A percentile compares a stretch with the other conserved stretches of the same genome.
These are phyloP conservation scores for Misgurnus mizolepis DNA, from an alignment of 2,113 vertebrate species.

Conservation along the genomic window DNA sequence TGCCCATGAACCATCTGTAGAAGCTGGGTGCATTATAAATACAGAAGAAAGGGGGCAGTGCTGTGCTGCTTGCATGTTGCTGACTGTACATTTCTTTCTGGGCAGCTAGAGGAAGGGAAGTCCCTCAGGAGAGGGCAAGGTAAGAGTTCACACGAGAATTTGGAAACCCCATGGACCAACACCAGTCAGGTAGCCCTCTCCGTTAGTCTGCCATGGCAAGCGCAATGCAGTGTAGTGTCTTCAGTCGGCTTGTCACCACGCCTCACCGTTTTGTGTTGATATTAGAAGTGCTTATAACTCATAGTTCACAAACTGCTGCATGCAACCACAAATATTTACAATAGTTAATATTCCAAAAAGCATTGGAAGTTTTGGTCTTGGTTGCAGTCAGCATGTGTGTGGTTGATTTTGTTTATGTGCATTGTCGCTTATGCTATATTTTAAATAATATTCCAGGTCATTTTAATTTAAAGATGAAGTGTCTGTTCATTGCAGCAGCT, in stretches of 20 bases:
- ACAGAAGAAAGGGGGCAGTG: not conserved
- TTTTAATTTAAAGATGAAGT: not conserved
- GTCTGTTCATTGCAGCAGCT: no score
- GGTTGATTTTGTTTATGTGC: not conserved
- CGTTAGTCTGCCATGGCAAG: conserved; percentile 30
- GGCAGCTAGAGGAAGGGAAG: conserved; percentile 61
- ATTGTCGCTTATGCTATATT: not conserved
- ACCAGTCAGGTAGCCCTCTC: conserved; percentile 64
- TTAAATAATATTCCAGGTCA: conserved; percentile 9
- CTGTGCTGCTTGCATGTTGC: not conserved
- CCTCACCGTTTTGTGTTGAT: conserved; percentile 24
- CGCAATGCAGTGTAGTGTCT: conserved; percentile 11
- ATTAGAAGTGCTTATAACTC: conserved; percentile 18
- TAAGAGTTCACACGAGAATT: conserved; percentile 60
- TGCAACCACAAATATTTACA: conserved; percentile 28
- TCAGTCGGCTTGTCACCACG: conserved; percentile 36
- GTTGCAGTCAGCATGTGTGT: conserved; percentile 51
- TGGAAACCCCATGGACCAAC: conserved; percentile 51
- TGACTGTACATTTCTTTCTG: conserved; percentile 50
- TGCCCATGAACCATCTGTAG: not conserved
- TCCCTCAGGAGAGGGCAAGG: conserved; percentile 52
- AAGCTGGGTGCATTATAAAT: not conserved
- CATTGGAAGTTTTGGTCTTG: not conserved
- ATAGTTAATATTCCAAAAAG: no score
- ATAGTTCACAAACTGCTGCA: conserved; percentile 45